Base-by-base conservation (phyloP, 2,888 invertebrate species). In the Sinotaia quadrata region DNA sequence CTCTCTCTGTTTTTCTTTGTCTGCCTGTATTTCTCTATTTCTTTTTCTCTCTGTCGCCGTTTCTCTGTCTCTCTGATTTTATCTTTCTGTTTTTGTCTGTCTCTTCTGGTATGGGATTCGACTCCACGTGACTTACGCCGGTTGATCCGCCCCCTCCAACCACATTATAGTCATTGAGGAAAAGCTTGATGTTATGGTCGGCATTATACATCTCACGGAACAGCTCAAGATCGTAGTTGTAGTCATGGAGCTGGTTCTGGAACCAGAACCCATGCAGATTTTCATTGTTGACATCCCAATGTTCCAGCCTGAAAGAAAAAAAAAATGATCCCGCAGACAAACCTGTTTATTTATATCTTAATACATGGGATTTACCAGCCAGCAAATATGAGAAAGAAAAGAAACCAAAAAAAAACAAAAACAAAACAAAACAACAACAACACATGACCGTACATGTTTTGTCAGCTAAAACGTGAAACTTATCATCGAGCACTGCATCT, bases 271-370 rank as follows among this genome's bases (percentile, higher is more conserved):
- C 78, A 57, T 80, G 78, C 8, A 78, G 65, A 68, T 79, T 78
- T 52, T 82, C 82, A 60, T 82, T 82, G 72, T 81, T 81, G 4
- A 82, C 82, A 66, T 82, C 82, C 82, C 80, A 82, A 66, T 81
- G 81, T 58, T 78, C 73, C 34, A 80, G 71, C 36, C 81, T 82
- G 57, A 18, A 54, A 34, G 18, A 49, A 37, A 56, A 21, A 18
- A 15, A 15, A 37, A 49, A n/a, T n/a, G 27, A 8, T 51, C 8
- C 8, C 21, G 27, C n/a, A 15, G 37, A 34, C 18, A 27, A 21
- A 8, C 44, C 60, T 52, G 21, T 61, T 49, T 36, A 33, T 44
- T 61, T 18, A n/a, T 61, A 49, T 31, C 49, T 61, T 36, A n/a
- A n/a, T n/a, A n/a, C n/a, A n/a, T n/a, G n/a, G n/a, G n/a, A n/a